phyloP scores from a whole-genome alignment of 2,888 invertebrate genomes.

The Diplolepis rosae region DNA sequence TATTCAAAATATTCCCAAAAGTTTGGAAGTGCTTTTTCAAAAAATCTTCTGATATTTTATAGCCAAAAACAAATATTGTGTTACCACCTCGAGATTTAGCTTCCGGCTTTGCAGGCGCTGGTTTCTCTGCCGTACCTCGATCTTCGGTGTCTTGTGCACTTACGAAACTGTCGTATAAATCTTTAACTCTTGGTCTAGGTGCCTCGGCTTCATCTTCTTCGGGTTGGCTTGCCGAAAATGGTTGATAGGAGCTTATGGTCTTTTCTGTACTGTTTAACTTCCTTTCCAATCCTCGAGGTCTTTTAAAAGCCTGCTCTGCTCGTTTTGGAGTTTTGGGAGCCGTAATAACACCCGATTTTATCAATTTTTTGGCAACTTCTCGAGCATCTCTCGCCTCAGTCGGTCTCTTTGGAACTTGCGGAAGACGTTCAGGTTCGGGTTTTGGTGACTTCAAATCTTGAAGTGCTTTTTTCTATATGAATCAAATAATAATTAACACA shows the following conservation, averaged over 20 bases:
- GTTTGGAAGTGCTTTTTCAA: slow-evolving; percentile 84
- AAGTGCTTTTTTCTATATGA: slow-evolving; percentile 84
- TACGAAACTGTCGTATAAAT: slow-evolving; percentile 86
- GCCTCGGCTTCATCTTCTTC: slow-evolving; percentile 80
- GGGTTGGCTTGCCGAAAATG: slow-evolving; percentile 89
- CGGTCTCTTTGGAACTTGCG: slow-evolving; percentile 86
- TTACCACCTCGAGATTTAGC: slow-evolving; percentile 83
- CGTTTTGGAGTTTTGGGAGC: slow-evolving; percentile 89
- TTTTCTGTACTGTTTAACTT: slow-evolving; percentile 84
- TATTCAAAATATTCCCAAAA: slow-evolving; percentile 85
- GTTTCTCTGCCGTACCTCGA: slow-evolving; percentile 70
- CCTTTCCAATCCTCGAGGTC: slow-evolving; percentile 87
- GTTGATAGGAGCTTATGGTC: slow-evolving; percentile 90
- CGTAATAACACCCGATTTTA: slow-evolving; percentile 93
- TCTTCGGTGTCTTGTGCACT: slow-evolving; percentile 81
- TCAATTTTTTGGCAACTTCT: slow-evolving; percentile 95
- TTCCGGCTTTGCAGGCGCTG: slow-evolving; percentile 75
- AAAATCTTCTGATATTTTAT: slow-evolving; percentile 86
- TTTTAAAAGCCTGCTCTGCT: slow-evolving; percentile 93
- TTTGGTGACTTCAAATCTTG: slow-evolving; percentile 89
- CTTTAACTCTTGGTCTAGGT: slow-evolving; percentile 77
- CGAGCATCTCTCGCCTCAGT: slow-evolving; percentile 94
- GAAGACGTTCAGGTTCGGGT: slow-evolving; percentile 89
- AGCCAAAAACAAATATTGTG: slow-evolving; percentile 88
- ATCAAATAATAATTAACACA: slow-evolving; percentile 32